Conservation (phyloP, 2,888 invertebrate species). For the Tipula helvola region DNA sequence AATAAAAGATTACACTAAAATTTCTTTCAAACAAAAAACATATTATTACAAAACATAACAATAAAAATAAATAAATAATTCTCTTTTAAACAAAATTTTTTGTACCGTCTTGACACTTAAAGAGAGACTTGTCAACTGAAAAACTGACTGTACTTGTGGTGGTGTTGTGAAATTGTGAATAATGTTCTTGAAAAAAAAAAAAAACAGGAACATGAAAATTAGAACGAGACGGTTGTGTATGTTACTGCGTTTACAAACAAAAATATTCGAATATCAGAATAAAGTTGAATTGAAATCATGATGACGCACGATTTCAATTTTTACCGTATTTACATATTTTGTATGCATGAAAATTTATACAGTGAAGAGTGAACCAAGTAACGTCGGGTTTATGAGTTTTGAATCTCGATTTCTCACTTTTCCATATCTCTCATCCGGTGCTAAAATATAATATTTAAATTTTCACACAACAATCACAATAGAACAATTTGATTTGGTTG, state of each 20-base stretch:
- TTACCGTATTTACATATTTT: neutral
- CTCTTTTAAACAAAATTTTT: neutral
- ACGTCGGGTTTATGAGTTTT: neutral
- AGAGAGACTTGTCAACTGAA: neutral
- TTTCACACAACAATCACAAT: too few species aligned
- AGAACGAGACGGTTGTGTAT: neutral
- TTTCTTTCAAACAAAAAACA: neutral
- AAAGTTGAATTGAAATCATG: neutral
- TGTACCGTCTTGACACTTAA: neutral
- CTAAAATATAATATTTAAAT: too few species aligned
- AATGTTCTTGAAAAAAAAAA: neutral
- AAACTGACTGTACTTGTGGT: neutral
- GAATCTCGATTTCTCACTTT: too few species aligned
- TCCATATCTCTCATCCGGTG: too few species aligned
- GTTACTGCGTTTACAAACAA: neutral
- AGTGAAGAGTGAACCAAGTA: neutral
- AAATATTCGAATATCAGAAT: neutral
- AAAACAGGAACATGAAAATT: neutral
- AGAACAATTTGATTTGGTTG: too few species aligned
- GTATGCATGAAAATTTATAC: neutral
- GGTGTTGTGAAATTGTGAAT: too few species aligned
- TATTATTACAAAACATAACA: neutral
- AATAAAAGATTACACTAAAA: neutral
- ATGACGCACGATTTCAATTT: neutral
- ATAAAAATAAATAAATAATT: neutral